Evolutionary conservation across 2,113 vertebrate genomes (phyloP).

Genomic region (Silurus asotus): DNA sequence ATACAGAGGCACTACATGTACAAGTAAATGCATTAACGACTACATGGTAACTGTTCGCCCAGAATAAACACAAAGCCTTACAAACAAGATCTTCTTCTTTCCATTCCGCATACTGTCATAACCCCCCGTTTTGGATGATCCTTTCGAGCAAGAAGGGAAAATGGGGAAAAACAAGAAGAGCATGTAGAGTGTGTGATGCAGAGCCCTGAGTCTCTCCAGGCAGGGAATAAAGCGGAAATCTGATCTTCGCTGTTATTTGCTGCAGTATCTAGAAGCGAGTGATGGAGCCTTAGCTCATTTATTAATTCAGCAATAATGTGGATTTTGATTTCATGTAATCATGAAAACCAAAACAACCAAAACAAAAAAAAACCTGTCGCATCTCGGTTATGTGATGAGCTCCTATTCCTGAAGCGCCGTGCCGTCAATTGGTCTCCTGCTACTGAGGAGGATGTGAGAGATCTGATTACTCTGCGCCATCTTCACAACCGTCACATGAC

Average conservation of each 20-base stretch:
- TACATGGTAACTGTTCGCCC: constrained; percentile 1
- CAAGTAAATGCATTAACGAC: background rate
- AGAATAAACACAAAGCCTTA: background rate
- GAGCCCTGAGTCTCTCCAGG: constrained; percentile 19
- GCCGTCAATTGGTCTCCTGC: background rate
- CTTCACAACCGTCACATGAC: constrained; percentile 44
- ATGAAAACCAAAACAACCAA: too few species aligned
- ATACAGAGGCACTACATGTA: constrained; percentile 2
- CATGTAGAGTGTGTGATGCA: constrained; percentile 14
- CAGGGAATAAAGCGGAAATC: constrained; percentile 38
- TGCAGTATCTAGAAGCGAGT: constrained; percentile 32
- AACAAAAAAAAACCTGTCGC: background rate
- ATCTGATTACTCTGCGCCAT: constrained; percentile 39
- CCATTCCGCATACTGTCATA: constrained; percentile 21
- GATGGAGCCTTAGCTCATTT: constrained; percentile 8
- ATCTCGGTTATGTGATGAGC: background rate
- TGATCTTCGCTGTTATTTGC: constrained; percentile 42
- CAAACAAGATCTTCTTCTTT: background rate
- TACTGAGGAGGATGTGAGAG: constrained; percentile 1
- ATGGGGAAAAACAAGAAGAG: background rate
- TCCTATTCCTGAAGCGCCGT: background rate
- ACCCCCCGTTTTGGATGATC: background rate
- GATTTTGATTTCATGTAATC: background rate
- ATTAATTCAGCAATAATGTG: background rate
- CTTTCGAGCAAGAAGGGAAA: background rate